phyloP scores from a whole-genome alignment of 2,113 vertebrate species.

The Aplodontia rufa region DNA sequence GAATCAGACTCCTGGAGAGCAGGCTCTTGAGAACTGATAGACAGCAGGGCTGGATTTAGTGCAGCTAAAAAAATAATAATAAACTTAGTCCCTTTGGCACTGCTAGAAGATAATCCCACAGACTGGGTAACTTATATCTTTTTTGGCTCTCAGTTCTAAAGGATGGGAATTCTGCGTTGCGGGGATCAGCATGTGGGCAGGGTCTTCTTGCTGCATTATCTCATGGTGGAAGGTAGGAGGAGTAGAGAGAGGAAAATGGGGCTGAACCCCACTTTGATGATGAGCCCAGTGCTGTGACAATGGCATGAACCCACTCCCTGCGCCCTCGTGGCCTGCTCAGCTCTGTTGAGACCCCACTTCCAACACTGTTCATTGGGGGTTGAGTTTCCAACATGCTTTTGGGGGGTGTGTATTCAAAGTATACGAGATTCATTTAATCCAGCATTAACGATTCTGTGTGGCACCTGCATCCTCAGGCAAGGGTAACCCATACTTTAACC shows the following conservation, averaged over 20 bases:
- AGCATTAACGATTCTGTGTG: not conserved
- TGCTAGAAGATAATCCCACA: not conserved
- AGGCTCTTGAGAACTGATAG: not conserved
- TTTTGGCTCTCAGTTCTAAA: not conserved
- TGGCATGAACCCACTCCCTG: too few species aligned
- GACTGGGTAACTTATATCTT: not conserved
- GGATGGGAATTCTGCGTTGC: not conserved
- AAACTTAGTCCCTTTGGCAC: not conserved
- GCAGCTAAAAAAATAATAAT: not conserved
- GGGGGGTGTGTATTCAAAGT: not conserved
- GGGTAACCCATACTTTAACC: fast-evolving
- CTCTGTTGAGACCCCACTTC: not conserved
- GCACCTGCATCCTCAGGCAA: not conserved
- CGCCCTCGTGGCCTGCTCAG: not conserved
- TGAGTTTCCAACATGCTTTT: not conserved
- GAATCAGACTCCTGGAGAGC: not conserved
- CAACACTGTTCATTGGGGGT: not conserved
- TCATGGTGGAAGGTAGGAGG: not conserved
- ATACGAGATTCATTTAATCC: not conserved
- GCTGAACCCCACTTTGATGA: not conserved
- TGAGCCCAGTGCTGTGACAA: not conserved
- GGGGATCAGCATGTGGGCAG: not conserved
- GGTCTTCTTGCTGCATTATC: not conserved
- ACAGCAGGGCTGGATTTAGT: not conserved
- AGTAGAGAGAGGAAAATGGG: not conserved